Percentiles rank a stretch among this genome's conserved stretches.
Conservation (phyloP, 64 coral and sea anemone genomes). For the Dendrophyllia cribrosa region DNA sequence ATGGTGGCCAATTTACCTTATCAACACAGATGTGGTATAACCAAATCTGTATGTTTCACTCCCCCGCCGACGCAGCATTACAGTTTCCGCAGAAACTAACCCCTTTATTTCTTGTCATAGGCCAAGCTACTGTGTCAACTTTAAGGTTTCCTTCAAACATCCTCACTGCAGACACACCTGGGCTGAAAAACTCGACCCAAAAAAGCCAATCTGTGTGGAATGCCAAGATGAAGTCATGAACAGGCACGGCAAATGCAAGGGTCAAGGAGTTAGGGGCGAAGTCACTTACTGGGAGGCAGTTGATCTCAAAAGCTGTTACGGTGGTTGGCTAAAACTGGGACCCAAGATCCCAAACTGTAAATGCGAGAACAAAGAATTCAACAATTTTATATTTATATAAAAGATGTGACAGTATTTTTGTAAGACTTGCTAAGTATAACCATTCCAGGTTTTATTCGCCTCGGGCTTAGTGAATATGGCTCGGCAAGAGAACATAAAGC, state of each 20-base stretch:
- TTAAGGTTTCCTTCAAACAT: slow-evolving; percentile 84
- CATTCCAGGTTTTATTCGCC: neutral
- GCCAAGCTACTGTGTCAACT: slow-evolving; percentile 79
- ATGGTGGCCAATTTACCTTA: too few relatives aligned
- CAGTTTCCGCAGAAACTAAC: too few relatives aligned
- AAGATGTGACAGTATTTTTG: neutral
- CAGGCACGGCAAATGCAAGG: slow-evolving; percentile 78
- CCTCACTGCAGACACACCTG: slow-evolving; percentile 90
- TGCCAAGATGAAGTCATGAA: slow-evolving; percentile 85
- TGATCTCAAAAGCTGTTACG: slow-evolving; percentile 83
- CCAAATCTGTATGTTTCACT: too few relatives aligned
- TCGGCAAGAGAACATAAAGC: too few relatives aligned
- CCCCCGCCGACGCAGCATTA: too few relatives aligned
- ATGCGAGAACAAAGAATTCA: slow-evolving; percentile 77
- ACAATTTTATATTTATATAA: slow-evolving; percentile 97
- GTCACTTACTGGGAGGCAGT: slow-evolving; percentile 80
- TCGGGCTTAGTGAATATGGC: too few relatives aligned
- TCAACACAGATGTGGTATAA: too few relatives aligned
- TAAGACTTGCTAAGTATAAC: neutral
- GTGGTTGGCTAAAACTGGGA: slow-evolving; percentile 81
- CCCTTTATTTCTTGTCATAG: neutral
- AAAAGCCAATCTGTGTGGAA: slow-evolving; percentile 85
- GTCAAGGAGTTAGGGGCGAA: slow-evolving; percentile 72
- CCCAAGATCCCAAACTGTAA: slow-evolving; percentile 72
- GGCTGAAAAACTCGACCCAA: slow-evolving; percentile 77